These are phyloP conservation scores for Hycleus cichorii DNA, from an alignment of 1,140 invertebrate genomes.

Conservation along the genomic window DNA sequence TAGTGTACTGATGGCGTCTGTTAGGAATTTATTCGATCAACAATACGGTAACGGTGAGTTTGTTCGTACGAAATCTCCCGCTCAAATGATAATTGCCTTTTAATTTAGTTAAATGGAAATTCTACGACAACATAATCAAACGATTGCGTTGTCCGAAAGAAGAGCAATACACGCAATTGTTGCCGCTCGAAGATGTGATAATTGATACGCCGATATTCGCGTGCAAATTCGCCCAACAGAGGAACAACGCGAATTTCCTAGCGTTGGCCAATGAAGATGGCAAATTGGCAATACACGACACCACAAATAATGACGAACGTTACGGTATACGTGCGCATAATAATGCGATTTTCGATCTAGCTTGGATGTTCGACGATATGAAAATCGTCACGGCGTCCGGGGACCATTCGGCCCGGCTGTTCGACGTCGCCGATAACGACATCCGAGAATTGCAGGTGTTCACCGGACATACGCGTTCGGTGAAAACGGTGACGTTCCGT, in stretches of 20 bases:
- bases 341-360: constrained; percentile 84
- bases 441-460: constrained; percentile 52
- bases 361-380: constrained; percentile 69
- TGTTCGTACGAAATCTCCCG: neutral
- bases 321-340: constrained; percentile 60
- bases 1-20: neutral
- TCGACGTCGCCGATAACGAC: constrained; percentile 58
- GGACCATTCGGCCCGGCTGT: constrained; percentile 70
- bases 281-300: constrained; percentile 56
- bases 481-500: constrained; percentile 69
- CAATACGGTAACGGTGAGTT: constrained; percentile 15
- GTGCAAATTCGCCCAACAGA: constrained; percentile 52
- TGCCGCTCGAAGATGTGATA: constrained; percentile 35
- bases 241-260: constrained; percentile 53
- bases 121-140: constrained; percentile 44
- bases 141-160: constrained; percentile 42
- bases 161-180: constrained; percentile 50
- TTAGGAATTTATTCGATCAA: constrained; percentile 10
- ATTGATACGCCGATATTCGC: constrained; percentile 51
- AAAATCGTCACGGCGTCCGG: constrained; percentile 77
- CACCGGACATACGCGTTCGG: constrained; percentile 65
- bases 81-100: neutral
- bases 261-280: constrained; percentile 82
- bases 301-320: constrained; percentile 35
- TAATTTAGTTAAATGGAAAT: constrained; percentile 41